Evolutionary conservation across 2,888 invertebrate genomes (phyloP).

Genomic region (Netelia fuscicornis): DNA sequence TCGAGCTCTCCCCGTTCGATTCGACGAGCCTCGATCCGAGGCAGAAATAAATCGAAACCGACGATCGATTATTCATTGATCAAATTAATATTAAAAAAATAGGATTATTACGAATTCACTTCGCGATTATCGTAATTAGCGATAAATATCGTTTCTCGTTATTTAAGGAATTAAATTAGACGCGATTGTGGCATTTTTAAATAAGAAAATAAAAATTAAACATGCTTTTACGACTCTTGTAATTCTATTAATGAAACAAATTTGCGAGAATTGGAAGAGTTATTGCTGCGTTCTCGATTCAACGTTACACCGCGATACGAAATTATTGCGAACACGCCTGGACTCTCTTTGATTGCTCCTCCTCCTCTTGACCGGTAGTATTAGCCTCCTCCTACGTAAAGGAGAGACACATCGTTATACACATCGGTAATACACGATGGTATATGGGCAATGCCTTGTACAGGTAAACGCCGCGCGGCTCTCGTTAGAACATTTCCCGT

Average conservation of each 20-base stretch:
- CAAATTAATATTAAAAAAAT: not conserved
- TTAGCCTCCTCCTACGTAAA: not conserved
- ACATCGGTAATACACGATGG: constrained; percentile 5
- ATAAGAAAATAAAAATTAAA: not conserved
- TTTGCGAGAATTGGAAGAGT: not conserved
- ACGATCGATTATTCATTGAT: constrained; percentile 31
- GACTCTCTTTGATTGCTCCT: constrained; percentile 4
- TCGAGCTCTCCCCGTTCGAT: constrained; percentile 37
- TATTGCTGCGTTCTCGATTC: not conserved
- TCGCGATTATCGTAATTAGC: not conserved
- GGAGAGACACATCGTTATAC: not conserved
- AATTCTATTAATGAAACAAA: not conserved
- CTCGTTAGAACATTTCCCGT: constrained; percentile 69
- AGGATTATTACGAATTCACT: not conserved
- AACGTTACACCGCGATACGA: not conserved
- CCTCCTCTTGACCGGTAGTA: not conserved
- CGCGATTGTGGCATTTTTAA: no score
- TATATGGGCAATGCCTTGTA: constrained; percentile 28
- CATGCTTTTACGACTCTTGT: not conserved
- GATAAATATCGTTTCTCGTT: no score
- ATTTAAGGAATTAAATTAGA: no score
- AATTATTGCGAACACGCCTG: not conserved
- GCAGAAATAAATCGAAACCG: constrained; percentile 41
- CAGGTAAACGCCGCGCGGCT: constrained; percentile 7
- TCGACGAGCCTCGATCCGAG: constrained; percentile 13